Conservation (phyloP, 2,797 vertebrate species). For the Triplophysa yarkandensis region DNA sequence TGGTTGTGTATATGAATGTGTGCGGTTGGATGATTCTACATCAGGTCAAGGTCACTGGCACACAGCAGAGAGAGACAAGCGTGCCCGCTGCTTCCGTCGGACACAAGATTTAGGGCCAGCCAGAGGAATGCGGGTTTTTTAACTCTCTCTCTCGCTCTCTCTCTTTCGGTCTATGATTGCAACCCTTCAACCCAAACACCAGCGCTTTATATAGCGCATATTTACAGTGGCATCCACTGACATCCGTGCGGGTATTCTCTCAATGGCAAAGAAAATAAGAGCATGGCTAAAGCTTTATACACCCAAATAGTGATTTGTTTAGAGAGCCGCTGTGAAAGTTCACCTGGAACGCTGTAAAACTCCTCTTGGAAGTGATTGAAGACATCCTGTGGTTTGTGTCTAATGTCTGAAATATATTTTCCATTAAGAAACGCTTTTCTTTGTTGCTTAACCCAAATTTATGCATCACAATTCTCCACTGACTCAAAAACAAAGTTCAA, state of each 20-base stretch:
- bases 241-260: slow-evolving; percentile 42
- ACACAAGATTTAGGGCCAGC: slow-evolving; percentile 40
- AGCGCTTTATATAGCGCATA: slow-evolving; percentile 52
- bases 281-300: slow-evolving; percentile 7
- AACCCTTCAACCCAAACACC: slow-evolving; percentile 30
- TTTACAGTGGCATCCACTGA: slow-evolving; percentile 54
- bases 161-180: slow-evolving; percentile 44
- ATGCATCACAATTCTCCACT: neutral
- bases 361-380: slow-evolving; percentile 1
- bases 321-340: neutral
- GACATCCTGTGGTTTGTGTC: slow-evolving; percentile 1
- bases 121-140: slow-evolving; percentile 50
- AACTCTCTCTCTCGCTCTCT: slow-evolving; percentile 26
- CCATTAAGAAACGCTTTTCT: slow-evolving; percentile 18
- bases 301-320: slow-evolving; percentile 38
- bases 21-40: slow-evolving; percentile 49
- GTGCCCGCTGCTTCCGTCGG: slow-evolving; percentile 39
- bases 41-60: slow-evolving; percentile 30
- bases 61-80: slow-evolving; percentile 27
- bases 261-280: slow-evolving; percentile 27
- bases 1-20: slow-evolving; percentile 72
- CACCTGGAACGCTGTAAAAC: slow-evolving; percentile 4
- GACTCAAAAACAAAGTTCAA: slow-evolving; percentile 39
- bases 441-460: slow-evolving; percentile 25
- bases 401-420: slow-evolving; percentile 23